Percentiles rank a stretch among this genome's conserved stretches.
Conservation (phyloP, 2,888 invertebrate species). For the Pheosia gnoma region DNA sequence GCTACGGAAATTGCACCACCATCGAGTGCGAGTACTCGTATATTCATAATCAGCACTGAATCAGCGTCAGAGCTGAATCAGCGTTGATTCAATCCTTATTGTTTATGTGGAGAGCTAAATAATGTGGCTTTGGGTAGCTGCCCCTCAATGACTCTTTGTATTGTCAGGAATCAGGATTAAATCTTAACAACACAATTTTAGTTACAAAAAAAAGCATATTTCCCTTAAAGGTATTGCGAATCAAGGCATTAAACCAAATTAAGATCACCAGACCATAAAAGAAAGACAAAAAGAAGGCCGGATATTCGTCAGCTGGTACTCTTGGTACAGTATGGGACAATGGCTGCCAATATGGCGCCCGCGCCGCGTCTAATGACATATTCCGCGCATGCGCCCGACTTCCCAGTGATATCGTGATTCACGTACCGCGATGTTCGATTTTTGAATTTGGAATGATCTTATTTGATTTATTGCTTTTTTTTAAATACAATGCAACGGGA, state of each 20-base stretch:
- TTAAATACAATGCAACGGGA: constrained; percentile 17
- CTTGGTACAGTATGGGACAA: constrained; percentile 45
- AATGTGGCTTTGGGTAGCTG: no score
- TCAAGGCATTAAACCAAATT: constrained; percentile 36
- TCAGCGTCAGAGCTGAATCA: no score
- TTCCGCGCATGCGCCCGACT: constrained; percentile 65
- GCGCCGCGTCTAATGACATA: constrained; percentile 55
- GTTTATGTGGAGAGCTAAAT: no score
- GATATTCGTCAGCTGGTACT: constrained; percentile 61
- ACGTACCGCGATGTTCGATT: constrained; percentile 41
- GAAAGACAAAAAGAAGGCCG: constrained; percentile 44
- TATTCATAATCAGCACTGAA: no score
- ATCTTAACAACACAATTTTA: constrained; percentile 3
- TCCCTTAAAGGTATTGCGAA: constrained; percentile 23
- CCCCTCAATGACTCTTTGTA: not conserved
- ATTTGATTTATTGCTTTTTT: constrained; percentile 29
- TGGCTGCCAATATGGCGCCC: constrained; percentile 53
- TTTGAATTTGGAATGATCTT: constrained; percentile 48
- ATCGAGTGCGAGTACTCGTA: no score
- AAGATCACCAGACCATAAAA: constrained; percentile 36
- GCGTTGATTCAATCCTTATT: no score
- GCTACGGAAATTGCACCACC: no score
- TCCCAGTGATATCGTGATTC: constrained; percentile 65
- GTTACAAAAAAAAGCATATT: constrained; percentile 17
- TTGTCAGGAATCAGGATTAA: not conserved